Base-by-base conservation (phyloP, 2,797 vertebrate species). In the Channa striata region DNA sequence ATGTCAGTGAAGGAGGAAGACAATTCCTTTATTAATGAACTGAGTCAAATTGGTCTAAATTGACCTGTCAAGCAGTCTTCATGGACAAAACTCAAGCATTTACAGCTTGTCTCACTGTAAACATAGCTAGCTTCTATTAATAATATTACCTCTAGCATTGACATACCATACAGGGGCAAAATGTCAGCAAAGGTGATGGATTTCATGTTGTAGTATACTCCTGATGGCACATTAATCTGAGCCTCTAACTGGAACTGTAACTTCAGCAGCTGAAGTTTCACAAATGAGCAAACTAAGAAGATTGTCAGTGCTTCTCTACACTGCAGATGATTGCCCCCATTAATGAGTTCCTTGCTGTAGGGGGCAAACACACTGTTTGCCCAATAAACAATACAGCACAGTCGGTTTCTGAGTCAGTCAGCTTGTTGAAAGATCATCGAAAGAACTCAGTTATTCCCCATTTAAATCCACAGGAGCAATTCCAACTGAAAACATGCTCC, bases 191-290 rank as follows among this genome's bases (percentile, higher is more conserved):
- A 78, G 80, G 64, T 86, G 70, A 54, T 56, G 50, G 86, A 83
- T 92, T 89, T 87, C 91, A 89, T 56, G 78, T 84, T 75, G 77
- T 90, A 87, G 87, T 90, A 80, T 84, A 86, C 58, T 87, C 74
- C 82, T 89, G 77, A 84, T 88, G 82, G 71, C 69, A 82, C 78
- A 42, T 73, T 65, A 89, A 93, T 82, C 71, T 48, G 82, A 91
- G 84, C 77, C 74, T 53, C 80, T 88, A 75, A 82, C 72, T 79
- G 62, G 68, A 81, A 60, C 68, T 40, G 30, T 25, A 65, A 63
- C 61, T 77, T 73, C 37, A 68, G 65, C 70, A 70, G 74, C 72
- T 81, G 66, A 50, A 25, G 66, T 69, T 81, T 72, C 78, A 62
- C 71, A 42, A 42, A 75, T 49, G 20, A 81, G 49, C 56, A 43